Evolutionary conservation across 1,140 invertebrate genomes (phyloP).

Genomic region (Elymnias hypermnestra): DNA sequence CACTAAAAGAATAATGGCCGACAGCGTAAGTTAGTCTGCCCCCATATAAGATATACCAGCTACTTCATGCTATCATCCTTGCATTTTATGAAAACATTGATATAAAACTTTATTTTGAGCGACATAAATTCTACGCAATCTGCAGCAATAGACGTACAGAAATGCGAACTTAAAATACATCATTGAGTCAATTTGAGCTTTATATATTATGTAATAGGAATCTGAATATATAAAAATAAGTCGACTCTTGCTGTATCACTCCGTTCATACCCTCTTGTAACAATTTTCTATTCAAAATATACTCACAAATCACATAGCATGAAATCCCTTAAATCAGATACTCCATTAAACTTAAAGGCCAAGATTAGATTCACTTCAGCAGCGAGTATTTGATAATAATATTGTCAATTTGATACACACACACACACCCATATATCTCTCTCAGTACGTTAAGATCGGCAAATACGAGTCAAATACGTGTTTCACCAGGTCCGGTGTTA

Average conservation of each 20-base stretch:
- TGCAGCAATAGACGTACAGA: background rate
- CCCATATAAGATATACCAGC: conserved; percentile 7
- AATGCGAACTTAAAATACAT: background rate
- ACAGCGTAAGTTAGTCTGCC: conserved; percentile 17
- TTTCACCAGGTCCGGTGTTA: too few species aligned
- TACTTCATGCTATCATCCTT: conserved; percentile 11
- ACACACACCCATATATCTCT: too few species aligned
- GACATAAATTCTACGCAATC: too few species aligned
- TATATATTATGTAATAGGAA: background rate
- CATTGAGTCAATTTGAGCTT: background rate
- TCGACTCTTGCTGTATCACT: conserved; percentile 17
- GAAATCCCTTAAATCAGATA: too few species aligned
- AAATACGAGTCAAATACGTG: too few species aligned
- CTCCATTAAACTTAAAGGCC: too few species aligned
- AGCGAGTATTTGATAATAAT: too few species aligned
- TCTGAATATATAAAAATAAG: background rate
- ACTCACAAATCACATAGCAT: conserved; percentile 35
- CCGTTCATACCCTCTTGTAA: conserved; percentile 26
- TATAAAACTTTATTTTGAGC: too few species aligned
- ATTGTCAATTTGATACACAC: too few species aligned
- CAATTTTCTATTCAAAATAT: conserved; percentile 41
- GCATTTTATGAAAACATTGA: conserved; percentile 2
- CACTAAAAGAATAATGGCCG: conserved; percentile 17
- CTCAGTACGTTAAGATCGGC: too few species aligned
- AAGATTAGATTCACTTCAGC: too few species aligned